phyloP scores from a whole-genome alignment of 2,797 vertebrate genomes.

The Cryptoblepharus egeriae region DNA sequence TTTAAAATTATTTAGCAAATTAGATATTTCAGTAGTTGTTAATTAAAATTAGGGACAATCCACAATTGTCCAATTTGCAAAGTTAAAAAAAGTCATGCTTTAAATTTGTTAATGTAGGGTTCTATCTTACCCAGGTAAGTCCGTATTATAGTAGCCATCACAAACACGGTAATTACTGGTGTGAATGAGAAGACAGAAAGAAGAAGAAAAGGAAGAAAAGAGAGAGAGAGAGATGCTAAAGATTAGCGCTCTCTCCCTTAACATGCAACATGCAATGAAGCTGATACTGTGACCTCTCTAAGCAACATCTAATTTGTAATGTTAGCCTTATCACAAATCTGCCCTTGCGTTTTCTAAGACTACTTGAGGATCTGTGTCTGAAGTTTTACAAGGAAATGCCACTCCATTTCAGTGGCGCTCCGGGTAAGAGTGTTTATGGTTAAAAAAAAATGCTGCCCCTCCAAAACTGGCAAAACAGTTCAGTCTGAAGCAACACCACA shows the following conservation, averaged over 20 bases:
- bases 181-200: constrained; percentile 89
- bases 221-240: constrained; percentile 90
- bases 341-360: constrained; percentile 57
- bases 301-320: constrained; percentile 65
- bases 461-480: constrained; percentile 56
- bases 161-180: constrained; percentile 99
- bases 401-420: not conserved
- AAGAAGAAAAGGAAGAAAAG: constrained; percentile 84
- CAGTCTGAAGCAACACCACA: constrained; percentile 40
- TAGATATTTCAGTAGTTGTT: constrained; percentile 76
- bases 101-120: constrained; percentile 86
- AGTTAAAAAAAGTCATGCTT: constrained; percentile 77
- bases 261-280: constrained; percentile 94
- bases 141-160: constrained; percentile 99
- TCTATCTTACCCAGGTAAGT: constrained; percentile 99
- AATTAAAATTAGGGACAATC: constrained; percentile 79
- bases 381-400: not conserved
- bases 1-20: constrained; percentile 77
- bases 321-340: constrained; percentile 70
- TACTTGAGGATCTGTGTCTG: constrained; percentile 54
- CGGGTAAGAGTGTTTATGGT: not conserved
- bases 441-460: constrained; percentile 39
- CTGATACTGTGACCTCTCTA: constrained; percentile 77
- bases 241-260: constrained; percentile 88
- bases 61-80: constrained; percentile 81